phyloP scores from a whole-genome alignment of 2,888 invertebrate genomes.

The Chrysina gloriosa region DNA sequence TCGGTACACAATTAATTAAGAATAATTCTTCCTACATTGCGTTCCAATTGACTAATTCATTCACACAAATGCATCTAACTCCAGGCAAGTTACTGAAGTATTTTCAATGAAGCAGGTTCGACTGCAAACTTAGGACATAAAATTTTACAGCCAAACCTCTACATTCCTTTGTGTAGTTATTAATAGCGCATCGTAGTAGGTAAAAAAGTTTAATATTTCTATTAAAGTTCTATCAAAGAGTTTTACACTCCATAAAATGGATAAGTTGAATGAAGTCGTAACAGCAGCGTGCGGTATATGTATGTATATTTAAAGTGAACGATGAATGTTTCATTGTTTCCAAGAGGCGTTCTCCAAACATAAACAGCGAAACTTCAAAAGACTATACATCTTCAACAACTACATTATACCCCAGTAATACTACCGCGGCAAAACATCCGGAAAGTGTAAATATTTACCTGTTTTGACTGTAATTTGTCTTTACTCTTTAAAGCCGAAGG shows the following conservation, averaged over 20 bases:
- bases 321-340: conserved; percentile 37
- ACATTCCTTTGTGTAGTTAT: neutral
- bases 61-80: too few relatives aligned
- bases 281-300: conserved; percentile 23
- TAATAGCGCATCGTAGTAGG: neutral
- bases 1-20: too few relatives aligned
- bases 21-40: too few relatives aligned
- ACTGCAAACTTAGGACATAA: neutral
- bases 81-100: too few relatives aligned
- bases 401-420: conserved; percentile 32
- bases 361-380: conserved; percentile 38
- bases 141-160: neutral
- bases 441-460: conserved; percentile 36
- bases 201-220: conserved; percentile 26
- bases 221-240: conserved; percentile 31
- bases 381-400: conserved; percentile 35
- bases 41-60: too few relatives aligned
- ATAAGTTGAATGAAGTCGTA: conserved; percentile 36
- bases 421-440: conserved; percentile 34
- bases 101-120: too few relatives aligned
- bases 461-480: conserved; percentile 39
- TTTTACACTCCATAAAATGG: conserved; percentile 36
- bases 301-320: conserved; percentile 38
- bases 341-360: conserved; percentile 34
- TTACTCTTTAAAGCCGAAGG: conserved; percentile 31